Base-by-base conservation (phyloP, 2,888 invertebrate species). In the Agrotis segetum region DNA sequence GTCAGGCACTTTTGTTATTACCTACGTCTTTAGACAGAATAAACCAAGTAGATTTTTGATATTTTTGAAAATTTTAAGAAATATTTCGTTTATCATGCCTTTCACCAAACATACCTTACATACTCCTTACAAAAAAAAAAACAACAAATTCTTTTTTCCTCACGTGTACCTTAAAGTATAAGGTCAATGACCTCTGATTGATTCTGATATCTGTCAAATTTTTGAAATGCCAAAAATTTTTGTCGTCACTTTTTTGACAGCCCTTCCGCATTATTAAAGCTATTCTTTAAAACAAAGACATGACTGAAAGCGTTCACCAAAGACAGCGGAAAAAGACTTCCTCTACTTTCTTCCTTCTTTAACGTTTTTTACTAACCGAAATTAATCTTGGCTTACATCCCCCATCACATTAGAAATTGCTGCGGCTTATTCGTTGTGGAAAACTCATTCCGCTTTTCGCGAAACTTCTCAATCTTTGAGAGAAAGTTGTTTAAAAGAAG, bases 381-480 rank as follows among this genome's bases (percentile, higher is more conserved):
- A 84, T 56, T 44, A 73, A 73, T 74, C 71, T 53, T 52, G 66
- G 53, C 55, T 84, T 67, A 72, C 56, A 47, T 52, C 16, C 53
- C 55, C 56, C 67, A 19, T 72, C 14, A 50, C 62, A 83, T 84
- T 49, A 58, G 49, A 74, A 50, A 78, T 61, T 74, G 74, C 58
- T 29, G 67, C 46, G 52, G 52, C 63, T 67, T 71, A 61, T 24
- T 50, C 72, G 21, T 24, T 11, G 50, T 59, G 34, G 52, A 72
- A 77, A 78, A 71, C 60, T 64, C 68, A 59, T 71, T 56, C 72
- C 34, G 11, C 21, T 40, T 65, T 67, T 49, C 61, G 60, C 17
- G 11, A 81, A 79, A 81, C 64, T 79, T 79, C 58, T 62, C 81
- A 79, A 81, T 79, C 72, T 72, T 67, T 71, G 44, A 29, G 29